phyloP scores from a whole-genome alignment of 2,797 vertebrate genomes.

The Channallabes apus region DNA sequence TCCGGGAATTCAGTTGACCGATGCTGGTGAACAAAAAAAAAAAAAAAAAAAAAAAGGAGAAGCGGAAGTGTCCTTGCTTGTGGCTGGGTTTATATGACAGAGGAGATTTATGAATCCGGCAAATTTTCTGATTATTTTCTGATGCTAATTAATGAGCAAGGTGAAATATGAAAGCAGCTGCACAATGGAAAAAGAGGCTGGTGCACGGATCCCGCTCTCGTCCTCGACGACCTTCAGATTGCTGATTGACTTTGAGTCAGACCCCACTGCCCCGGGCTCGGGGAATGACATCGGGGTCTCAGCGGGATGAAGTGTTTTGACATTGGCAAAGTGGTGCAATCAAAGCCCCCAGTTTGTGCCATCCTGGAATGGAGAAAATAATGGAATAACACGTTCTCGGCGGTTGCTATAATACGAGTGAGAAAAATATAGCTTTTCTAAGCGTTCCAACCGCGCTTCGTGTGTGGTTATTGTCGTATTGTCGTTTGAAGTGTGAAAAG shows the following conservation, averaged over 20 bases:
- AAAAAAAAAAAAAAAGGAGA: constrained; percentile 9
- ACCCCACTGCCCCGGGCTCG: constrained; percentile 10
- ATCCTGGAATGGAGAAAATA: neutral
- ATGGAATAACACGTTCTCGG: neutral
- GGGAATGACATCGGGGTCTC: constrained; percentile 26
- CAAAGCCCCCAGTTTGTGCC: neutral
- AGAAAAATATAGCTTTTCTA: neutral
- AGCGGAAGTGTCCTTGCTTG: constrained; percentile 26
- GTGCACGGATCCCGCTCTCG: neutral
- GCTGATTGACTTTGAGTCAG: constrained; percentile 14
- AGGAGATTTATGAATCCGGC: constrained; percentile 36
- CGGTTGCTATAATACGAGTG: constrained; percentile 9
- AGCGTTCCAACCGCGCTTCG: neutral
- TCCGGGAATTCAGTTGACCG: constrained; percentile 35
- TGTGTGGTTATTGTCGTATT: constrained; percentile 1
- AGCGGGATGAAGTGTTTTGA: constrained; percentile 25
- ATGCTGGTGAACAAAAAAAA: constrained; percentile 27
- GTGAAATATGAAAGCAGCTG: constrained; percentile 9
- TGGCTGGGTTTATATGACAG: constrained; percentile 38
- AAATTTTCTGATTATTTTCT: constrained; percentile 39
- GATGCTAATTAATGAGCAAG: constrained; percentile 32
- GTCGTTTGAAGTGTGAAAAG: neutral
- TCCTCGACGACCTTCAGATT: constrained; percentile 33
- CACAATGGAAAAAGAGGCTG: neutral
- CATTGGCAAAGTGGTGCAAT: constrained; percentile 37